phyloP scores from a whole-genome alignment of 2,113 vertebrate genomes.

The Thamnophis sirtalis region DNA sequence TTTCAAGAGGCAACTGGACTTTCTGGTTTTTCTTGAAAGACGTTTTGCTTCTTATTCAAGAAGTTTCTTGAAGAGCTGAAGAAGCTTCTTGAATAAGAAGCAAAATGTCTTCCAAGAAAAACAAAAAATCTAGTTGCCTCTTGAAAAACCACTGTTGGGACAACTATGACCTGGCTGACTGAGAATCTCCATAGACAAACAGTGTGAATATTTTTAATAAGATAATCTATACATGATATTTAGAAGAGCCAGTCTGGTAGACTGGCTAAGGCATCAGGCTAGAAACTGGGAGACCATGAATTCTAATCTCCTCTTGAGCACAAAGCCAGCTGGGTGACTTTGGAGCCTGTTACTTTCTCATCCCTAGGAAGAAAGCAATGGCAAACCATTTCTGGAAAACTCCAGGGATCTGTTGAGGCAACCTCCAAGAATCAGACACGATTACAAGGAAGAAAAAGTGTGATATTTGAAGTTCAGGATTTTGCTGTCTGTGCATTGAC shows the following conservation, averaged over 20 bases:
- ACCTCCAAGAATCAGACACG: background rate
- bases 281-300: background rate
- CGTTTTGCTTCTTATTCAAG: no score
- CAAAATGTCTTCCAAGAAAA: no score
- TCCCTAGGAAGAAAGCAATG: background rate
- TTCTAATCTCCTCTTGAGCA: background rate
- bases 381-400: background rate
- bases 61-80: no score
- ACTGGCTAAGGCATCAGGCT: background rate
- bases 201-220: no score
- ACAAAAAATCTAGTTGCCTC: no score
- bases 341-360: background rate
- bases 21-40: no score
- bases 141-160: no score
- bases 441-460: background rate
- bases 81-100: no score
- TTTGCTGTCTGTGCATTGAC: background rate
- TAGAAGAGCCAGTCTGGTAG: background rate
- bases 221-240: no score
- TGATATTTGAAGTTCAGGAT: background rate
- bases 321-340: background rate
- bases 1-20: no score
- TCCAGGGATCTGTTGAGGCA: background rate
- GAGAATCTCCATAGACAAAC: background rate
- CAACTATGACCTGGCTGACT: no score